Base-by-base conservation (phyloP, 2,888 invertebrate species). In the Trichogramma evanescens region DNA sequence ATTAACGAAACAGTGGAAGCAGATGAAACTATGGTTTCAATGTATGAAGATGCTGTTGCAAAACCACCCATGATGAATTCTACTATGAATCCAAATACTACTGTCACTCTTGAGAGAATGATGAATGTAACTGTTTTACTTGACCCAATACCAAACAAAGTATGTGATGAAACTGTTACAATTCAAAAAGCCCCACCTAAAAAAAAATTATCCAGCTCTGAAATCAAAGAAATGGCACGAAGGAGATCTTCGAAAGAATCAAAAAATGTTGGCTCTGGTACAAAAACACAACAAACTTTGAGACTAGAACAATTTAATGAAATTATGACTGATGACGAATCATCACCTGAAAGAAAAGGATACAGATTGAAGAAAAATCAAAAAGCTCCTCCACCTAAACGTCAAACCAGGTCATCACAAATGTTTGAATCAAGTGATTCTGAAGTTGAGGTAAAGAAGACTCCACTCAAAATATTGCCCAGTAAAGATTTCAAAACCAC, bases 241-340 rank as follows among this genome's bases (percentile, higher is more conserved):
- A 45, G 7, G 13, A 52, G 13, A 63, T 6, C 49, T 42, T 56
- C 10, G 51, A 61, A 38, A 41, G 44, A 46, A 50, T 56, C 43
- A 52, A 61, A 2, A 59, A 48, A 41, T 9, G 41, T 52, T 5
- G 50, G 50, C 39, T 41, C 39, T 13, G 42, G 50, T 8, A 54
- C 26, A 10, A 59, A 49, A n/a, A 40, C 40, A 8, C 60, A 54
- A 40, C 48, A 52, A 54, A 49, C 61, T 4, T 45, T 66, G 10
- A 62, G 43, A 4, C 62, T 68, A 45, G 61, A 69, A 4, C 65
- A 71, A 1, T 68, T 70, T 8, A 67, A 69, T 26, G 70, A 69
- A 3, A 62, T 77, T 6, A 69, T 77, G 1, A 77, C 77, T 5
- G 77, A 77, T 13, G 77, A 77, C 49, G 76, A 77, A 59, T 75